Percentiles rank a stretch among this genome's conserved stretches.
These are phyloP conservation scores for Poliocrania exsul DNA, from an alignment of 2,797 vertebrate genomes.

Conservation along the genomic window DNA sequence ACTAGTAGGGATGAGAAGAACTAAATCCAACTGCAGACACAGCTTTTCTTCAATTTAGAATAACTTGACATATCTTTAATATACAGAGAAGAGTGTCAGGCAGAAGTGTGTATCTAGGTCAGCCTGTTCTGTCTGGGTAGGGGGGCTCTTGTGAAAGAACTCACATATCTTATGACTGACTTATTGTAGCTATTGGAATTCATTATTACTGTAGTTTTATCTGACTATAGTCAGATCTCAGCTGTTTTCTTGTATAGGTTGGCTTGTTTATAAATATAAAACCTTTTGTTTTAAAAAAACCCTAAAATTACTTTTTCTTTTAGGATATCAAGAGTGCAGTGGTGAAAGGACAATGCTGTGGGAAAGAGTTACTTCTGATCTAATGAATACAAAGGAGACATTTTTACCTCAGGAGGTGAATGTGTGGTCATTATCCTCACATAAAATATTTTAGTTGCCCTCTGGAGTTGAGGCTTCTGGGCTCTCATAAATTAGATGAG, in stretches of 20 bases:
- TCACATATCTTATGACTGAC: neutral
- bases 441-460: conserved; percentile 34
- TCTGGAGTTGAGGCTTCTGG: conserved; percentile 28
- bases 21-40: neutral
- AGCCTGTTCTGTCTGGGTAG: neutral
- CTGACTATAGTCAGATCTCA: neutral
- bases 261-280: neutral
- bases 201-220: neutral
- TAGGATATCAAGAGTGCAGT: neutral
- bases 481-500: conserved; percentile 35
- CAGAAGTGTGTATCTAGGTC: neutral
- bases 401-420: conserved; percentile 5
- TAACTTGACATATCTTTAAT: neutral
- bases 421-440: conserved; percentile 33
- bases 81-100: neutral
- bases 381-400: conserved; percentile 42
- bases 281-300: neutral
- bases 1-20: neutral
- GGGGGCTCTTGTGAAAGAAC: neutral
- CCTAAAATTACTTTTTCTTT: neutral
- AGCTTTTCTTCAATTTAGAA: neutral
- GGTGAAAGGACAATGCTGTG: neutral
- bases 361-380: neutral
- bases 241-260: neutral
- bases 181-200: neutral